Evolutionary conservation across 2,888 invertebrate species (phyloP), one percentile per base, ranked within the genome.

Genomic region (Gnatocerus cornutus): DNA sequence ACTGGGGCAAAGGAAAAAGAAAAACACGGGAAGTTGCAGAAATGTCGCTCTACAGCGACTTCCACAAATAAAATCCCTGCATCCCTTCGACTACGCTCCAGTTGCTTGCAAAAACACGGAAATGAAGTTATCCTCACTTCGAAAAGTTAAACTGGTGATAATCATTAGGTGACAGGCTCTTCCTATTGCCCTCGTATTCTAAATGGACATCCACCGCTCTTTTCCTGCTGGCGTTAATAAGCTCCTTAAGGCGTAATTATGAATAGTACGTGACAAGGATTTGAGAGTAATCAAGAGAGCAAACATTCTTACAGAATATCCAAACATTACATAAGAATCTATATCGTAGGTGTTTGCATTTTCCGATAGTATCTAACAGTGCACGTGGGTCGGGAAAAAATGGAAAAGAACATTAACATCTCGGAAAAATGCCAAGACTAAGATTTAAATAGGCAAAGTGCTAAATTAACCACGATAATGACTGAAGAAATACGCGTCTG

Each of bases 311-410:
- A 16, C 55, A 14, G 16, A 16, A 55, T 41, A 56, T 21, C 16
- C 58, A 43, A 58, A 58, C n/a, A 21, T 58, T 58, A 58, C 58
- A 39, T 29, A 58, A 58, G 2, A 43, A 37, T n/a, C 21, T 29
- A 13, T 8, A 58, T 41, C 29, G 58, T 55, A 43, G 58, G 45
- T 58, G 58, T 58, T 56, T 43, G 45, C 58, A 29, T 45, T 58
- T 58, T 58, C 27, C 43, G 29, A 58, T 58, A 58, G 43, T 16
- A 50, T 1, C 29, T n/a, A 27, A 8, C 14, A n/a, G 4, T 12
- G 46, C 46, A 46, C 46, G 46, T 46, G 46, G 46, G 3, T 46
- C 6, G 13, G n/a, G 30, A 52, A 52, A 52, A 52, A 27, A 46
- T 27, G 6, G 10, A 16, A 46, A 16, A 9, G 12, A 33, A 50